Conservation (phyloP, 2,888 invertebrate genomes). For the Pecten maximus region DNA sequence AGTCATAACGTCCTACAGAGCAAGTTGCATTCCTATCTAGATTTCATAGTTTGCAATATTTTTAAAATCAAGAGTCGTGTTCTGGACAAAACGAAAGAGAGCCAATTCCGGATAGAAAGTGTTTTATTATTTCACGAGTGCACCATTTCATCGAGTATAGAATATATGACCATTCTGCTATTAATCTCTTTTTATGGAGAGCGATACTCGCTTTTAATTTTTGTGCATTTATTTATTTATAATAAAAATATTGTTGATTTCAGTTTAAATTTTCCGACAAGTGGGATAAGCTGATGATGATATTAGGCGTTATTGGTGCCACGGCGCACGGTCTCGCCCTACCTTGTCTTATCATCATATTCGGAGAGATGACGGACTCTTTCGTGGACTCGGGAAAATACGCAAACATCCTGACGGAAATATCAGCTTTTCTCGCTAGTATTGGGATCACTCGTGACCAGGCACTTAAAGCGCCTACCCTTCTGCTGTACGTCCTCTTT, state of each 20-base stretch:
- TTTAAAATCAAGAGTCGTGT: too few species aligned
- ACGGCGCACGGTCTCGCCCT: conserved; percentile 75
- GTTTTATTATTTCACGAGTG: too few species aligned
- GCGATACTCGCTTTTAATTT: too few species aligned
- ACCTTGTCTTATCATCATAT: conserved; percentile 80
- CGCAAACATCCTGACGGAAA: background rate
- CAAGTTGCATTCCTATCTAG: too few species aligned
- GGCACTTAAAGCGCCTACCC: conserved; percentile 43
- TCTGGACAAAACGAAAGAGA: too few species aligned
- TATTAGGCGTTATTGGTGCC: conserved; percentile 75
- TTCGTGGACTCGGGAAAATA: conserved; percentile 73
- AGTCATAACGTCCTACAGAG: too few species aligned
- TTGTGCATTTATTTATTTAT: too few species aligned
- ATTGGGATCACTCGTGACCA: conserved; percentile 43
- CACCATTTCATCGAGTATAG: too few species aligned
- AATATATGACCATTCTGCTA: too few species aligned
- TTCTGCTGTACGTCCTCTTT: conserved; percentile 60
- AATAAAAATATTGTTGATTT: conserved; percentile 56
- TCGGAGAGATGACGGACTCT: conserved; percentile 80
- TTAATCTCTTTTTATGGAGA: too few species aligned
- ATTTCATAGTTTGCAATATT: too few species aligned
- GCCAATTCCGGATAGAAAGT: too few species aligned
- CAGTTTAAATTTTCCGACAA: conserved; percentile 80
- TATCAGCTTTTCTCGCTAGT: conserved; percentile 48
- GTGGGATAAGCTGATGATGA: conserved; percentile 76